These are phyloP conservation scores for Lordiphosa stackelbergi DNA, from an alignment of 1,140 invertebrate species.

Conservation along the genomic window DNA sequence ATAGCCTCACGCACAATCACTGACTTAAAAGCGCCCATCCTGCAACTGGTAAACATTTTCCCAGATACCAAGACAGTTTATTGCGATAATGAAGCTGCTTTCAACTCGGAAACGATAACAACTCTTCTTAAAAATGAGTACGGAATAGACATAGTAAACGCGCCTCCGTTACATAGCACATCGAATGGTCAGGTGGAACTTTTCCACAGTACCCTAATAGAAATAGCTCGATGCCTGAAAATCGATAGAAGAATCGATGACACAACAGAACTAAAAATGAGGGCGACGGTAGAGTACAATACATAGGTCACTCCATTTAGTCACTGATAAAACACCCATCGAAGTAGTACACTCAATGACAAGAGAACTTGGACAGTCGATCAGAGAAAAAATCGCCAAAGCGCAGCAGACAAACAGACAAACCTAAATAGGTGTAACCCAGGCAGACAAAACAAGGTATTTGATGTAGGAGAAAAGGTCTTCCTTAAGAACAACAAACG, in stretches of 20 bases:
- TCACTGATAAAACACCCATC: slow-evolving; percentile 1
- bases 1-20: too few relatives aligned
- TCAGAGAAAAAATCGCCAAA: too few relatives aligned
- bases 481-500: neutral
- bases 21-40: too few relatives aligned
- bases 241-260: slow-evolving; percentile 5
- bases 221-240: slow-evolving; percentile 17
- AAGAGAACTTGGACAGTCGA: neutral
- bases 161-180: slow-evolving; percentile 10
- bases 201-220: slow-evolving; percentile 14
- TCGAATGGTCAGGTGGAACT: slow-evolving; percentile 23
- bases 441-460: neutral
- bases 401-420: too few relatives aligned
- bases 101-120: slow-evolving; percentile 4
- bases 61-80: too few relatives aligned
- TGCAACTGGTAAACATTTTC: too few relatives aligned
- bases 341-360: slow-evolving; percentile 2
- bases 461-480: slow-evolving; percentile 1
- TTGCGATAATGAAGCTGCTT: too few relatives aligned
- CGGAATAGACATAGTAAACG: slow-evolving; percentile 9
- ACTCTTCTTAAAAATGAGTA: slow-evolving; percentile 3
- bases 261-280: slow-evolving; percentile 5
- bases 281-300: slow-evolving; percentile 11
- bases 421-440: neutral
- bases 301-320: slow-evolving; percentile 6